phyloP scores from a whole-genome alignment of 2,113 vertebrate species.

The Tilapia sparmanii region DNA sequence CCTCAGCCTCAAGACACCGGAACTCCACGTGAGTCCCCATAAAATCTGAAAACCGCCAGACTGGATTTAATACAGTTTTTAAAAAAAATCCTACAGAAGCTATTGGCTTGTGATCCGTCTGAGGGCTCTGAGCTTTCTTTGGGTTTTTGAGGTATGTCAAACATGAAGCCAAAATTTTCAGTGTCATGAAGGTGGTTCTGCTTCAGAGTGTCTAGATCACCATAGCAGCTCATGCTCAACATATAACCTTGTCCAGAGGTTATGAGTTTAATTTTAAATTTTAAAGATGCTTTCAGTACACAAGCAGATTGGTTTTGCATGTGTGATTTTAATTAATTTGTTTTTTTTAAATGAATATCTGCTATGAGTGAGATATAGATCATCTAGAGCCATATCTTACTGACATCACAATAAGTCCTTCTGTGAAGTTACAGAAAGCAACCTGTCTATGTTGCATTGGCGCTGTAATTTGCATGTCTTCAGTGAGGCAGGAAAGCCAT shows the following conservation, averaged over 20 bases:
- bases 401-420: background rate
- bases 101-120: background rate
- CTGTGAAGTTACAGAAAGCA: background rate
- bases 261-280: background rate
- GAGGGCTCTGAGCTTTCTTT: background rate
- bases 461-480: background rate
- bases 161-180: background rate
- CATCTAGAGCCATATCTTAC: background rate
- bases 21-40: constrained; percentile 84
- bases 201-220: background rate
- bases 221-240: background rate
- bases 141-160: background rate
- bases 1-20: constrained; percentile 94
- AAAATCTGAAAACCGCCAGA: background rate
- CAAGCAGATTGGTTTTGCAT: background rate
- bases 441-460: background rate
- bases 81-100: background rate
- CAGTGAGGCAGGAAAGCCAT: background rate
- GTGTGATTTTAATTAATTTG: background rate
- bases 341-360: background rate
- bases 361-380: background rate
- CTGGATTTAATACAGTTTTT: background rate
- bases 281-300: background rate
- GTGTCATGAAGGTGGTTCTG: background rate
- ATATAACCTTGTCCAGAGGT: background rate